Percentiles rank a stretch among this genome's conserved stretches.
phyloP scores from a whole-genome alignment of 2,113 vertebrate genomes.

The Formicarius rufipectus region DNA sequence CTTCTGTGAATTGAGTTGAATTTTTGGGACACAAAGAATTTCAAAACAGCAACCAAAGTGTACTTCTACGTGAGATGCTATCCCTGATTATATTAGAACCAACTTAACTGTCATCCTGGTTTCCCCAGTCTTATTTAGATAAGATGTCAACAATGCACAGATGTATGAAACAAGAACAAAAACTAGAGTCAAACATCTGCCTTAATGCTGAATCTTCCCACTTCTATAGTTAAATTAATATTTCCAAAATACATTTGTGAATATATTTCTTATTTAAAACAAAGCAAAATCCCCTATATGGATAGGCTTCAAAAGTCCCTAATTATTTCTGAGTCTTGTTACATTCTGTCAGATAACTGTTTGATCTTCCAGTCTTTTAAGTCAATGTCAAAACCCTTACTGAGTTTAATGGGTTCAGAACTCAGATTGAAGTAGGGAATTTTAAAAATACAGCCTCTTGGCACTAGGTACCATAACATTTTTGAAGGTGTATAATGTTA shows the following conservation, averaged over 20 bases:
- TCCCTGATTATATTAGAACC: neutral
- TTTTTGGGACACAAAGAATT: neutral
- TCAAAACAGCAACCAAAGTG: neutral
- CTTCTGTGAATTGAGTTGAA: neutral
- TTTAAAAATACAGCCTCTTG: conserved; percentile 61
- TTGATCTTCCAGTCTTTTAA: conserved; percentile 59
- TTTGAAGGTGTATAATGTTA: conserved; percentile 32
- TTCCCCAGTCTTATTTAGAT: neutral
- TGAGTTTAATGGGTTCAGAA: conserved; percentile 34
- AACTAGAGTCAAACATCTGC: neutral
- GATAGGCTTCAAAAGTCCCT: conserved; percentile 35
- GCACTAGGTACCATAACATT: conserved; percentile 8
- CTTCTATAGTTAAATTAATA: conserved; percentile 37
- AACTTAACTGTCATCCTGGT: neutral
- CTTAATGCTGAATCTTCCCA: neutral
- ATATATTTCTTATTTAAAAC: conserved; percentile 12
- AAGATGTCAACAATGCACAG: neutral
- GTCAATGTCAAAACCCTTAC: conserved; percentile 9
- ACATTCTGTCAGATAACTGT: conserved; percentile 51
- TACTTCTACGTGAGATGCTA: neutral
- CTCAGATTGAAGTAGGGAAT: conserved; percentile 8
- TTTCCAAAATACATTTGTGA: conserved; percentile 47
- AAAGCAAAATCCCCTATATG: conserved; percentile 19
- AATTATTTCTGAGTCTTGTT: conserved; percentile 35
- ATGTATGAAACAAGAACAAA: neutral